Conservation (phyloP, 2,888 invertebrate species). For the Cybosia mesomella region DNA sequence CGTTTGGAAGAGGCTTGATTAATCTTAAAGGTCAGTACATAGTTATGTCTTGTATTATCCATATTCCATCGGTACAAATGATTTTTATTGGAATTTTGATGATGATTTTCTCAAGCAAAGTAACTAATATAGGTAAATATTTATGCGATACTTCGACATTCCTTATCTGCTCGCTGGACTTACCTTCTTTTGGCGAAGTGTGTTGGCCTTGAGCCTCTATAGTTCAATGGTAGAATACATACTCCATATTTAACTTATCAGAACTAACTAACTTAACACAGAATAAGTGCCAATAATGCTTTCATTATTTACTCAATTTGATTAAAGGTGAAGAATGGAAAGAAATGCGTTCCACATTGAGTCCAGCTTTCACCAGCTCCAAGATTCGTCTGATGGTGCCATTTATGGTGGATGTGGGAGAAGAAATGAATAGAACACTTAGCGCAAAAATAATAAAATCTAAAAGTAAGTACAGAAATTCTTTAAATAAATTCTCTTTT, state of each 20-base stretch:
- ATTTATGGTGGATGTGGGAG: constrained; percentile 71
- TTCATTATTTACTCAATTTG: background rate
- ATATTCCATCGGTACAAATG: background rate
- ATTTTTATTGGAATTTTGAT: too few relatives aligned
- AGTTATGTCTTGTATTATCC: background rate
- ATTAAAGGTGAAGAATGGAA: constrained; percentile 67
- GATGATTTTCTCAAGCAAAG: background rate
- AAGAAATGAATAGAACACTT: constrained; percentile 57
- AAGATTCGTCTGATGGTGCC: constrained; percentile 79
- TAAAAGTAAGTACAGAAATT: constrained; percentile 5
- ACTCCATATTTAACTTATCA: too few relatives aligned
- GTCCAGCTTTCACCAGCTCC: constrained; percentile 82
- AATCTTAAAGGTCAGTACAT: constrained; percentile 72
- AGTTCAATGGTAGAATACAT: too few relatives aligned
- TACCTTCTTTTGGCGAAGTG: background rate
- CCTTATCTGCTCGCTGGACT: too few relatives aligned
- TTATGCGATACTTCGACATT: too few relatives aligned
- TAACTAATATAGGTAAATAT: background rate
- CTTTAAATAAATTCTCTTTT: too few relatives aligned
- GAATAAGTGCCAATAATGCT: too few relatives aligned
- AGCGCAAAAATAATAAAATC: background rate
- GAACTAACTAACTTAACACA: too few relatives aligned
- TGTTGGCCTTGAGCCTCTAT: too few relatives aligned
- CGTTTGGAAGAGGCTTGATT: constrained; percentile 82
- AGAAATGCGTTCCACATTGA: constrained; percentile 72